Conservation (phyloP, 2,888 invertebrate genomes). For the Tiphia femorata region DNA sequence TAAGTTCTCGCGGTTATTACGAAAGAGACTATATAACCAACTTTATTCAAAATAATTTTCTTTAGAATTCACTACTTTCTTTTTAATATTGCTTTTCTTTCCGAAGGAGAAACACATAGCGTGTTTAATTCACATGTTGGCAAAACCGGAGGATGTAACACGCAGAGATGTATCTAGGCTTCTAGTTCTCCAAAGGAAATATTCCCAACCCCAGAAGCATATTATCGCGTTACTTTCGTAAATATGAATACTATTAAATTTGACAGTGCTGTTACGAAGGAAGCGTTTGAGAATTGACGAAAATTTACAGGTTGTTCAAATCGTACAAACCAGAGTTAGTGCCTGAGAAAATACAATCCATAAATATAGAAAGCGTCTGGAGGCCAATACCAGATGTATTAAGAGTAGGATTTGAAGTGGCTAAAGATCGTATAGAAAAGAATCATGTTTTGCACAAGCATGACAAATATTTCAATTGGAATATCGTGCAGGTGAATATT, state of each 20-base stretch:
- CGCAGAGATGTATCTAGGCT: constrained; percentile 57
- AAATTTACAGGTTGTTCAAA: constrained; percentile 56
- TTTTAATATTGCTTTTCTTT: not conserved
- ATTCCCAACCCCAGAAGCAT: constrained; percentile 49
- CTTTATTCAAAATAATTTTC: not conserved
- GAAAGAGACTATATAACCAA: not conserved
- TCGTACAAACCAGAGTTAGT: constrained; percentile 66
- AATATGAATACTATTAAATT: not conserved
- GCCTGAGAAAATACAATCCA: constrained; percentile 59
- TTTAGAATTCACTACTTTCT: not conserved
- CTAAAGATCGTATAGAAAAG: constrained; percentile 44
- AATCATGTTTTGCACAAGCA: constrained; percentile 16
- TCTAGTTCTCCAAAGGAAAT: constrained; percentile 39
- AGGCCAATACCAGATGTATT: constrained; percentile 56
- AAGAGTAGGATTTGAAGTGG: constrained; percentile 51
- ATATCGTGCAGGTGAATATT: constrained; percentile 33
- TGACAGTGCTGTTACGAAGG: not conserved
- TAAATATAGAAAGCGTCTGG: constrained; percentile 63
- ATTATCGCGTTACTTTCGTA: constrained; percentile 59
- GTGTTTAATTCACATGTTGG: constrained; percentile 56
- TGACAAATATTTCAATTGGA: constrained; percentile 47
- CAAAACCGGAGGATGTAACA: constrained; percentile 64
- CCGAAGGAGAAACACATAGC: constrained; percentile 52
- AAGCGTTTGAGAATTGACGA: constrained; percentile 1
- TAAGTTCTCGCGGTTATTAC: no score